phyloP scores from a whole-genome alignment of 2,888 invertebrate species.

The Matsumyia berberina region DNA sequence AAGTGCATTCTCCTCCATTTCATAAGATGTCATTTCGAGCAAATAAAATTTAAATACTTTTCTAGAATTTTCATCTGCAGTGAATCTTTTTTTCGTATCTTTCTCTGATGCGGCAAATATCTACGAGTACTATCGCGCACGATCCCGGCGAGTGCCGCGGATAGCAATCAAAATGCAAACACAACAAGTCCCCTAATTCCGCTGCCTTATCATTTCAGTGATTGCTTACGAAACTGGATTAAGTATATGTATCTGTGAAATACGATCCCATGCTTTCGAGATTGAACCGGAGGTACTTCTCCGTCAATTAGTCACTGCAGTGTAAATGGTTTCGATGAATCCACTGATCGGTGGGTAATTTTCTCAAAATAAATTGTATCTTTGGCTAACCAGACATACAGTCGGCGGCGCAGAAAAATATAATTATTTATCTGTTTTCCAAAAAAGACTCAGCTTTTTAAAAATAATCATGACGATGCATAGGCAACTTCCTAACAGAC shows the following conservation, averaged over 20 bases:
- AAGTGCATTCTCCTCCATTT: background rate
- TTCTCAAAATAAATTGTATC: slow-evolving; percentile 1
- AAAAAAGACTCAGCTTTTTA: slow-evolving; percentile 23
- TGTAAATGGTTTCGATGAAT: background rate
- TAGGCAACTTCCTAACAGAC: slow-evolving; percentile 1
- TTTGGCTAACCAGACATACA: slow-evolving; percentile 29
- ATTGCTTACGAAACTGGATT: slow-evolving; percentile 3
- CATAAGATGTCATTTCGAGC: background rate
- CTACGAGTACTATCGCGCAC: slow-evolving; percentile 4
- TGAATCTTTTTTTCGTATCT: background rate
- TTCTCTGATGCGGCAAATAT: background rate
- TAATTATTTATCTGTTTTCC: slow-evolving; percentile 5
- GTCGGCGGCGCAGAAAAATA: slow-evolving; percentile 8
- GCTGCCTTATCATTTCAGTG: background rate
- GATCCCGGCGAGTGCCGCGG: slow-evolving; percentile 21
- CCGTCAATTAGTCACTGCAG: slow-evolving; percentile 2
- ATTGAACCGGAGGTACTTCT: background rate
- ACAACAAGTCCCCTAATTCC: background rate
- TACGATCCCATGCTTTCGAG: slow-evolving; percentile 2
- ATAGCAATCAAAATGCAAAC: slow-evolving; percentile 8
- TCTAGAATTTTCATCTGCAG: slow-evolving; percentile 15
- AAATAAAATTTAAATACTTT: background rate
- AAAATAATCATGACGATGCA: slow-evolving; percentile 36
- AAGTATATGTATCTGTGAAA: slow-evolving; percentile 20
- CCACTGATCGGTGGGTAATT: background rate